phyloP scores from a whole-genome alignment of 2,113 vertebrate genomes.

The Triplophysa rosa region DNA sequence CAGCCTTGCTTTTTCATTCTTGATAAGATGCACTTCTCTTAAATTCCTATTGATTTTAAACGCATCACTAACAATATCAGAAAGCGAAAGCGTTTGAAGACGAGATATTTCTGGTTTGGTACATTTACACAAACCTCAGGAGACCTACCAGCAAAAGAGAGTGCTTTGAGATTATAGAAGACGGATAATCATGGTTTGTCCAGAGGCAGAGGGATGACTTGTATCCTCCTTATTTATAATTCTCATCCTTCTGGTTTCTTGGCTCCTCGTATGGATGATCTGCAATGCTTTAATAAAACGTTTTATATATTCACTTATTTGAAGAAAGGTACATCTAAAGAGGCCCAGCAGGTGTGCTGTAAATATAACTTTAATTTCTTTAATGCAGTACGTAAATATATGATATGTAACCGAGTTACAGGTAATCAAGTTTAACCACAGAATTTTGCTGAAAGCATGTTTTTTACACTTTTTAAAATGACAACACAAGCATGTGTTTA shows the following conservation, averaged over 20 bases:
- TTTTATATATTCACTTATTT: background rate
- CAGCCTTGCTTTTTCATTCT: slow-evolving; percentile 21
- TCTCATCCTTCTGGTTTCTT: slow-evolving; percentile 2
- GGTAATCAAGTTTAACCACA: background rate
- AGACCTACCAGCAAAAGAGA: background rate
- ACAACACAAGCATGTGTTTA: background rate
- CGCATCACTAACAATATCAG: background rate
- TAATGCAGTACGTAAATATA: too few species aligned
- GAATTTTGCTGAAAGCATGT: background rate
- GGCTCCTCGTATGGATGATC: slow-evolving; percentile 3
- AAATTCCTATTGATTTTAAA: slow-evolving; percentile 30
- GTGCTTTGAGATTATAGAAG: slow-evolving; percentile 1
- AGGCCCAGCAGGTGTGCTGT: background rate
- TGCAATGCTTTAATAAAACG: background rate
- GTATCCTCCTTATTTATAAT: slow-evolving; percentile 15
- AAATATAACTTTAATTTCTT: too few species aligned
- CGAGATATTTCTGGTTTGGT: background rate
- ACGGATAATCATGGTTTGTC: slow-evolving; percentile 19
- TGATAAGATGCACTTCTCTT: slow-evolving; percentile 24
- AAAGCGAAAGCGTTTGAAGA: slow-evolving; percentile 23
- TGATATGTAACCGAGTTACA: too few species aligned
- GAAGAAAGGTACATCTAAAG: background rate
- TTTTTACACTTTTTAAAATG: background rate
- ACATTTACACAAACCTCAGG: background rate
- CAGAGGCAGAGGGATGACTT: slow-evolving; percentile 10